A percentile compares a stretch with the other conserved stretches of the same genome.
Conservation (phyloP, 37 sponge, comb jelly and placozoan genomes). For the Cladorhizidae sp. region DNA sequence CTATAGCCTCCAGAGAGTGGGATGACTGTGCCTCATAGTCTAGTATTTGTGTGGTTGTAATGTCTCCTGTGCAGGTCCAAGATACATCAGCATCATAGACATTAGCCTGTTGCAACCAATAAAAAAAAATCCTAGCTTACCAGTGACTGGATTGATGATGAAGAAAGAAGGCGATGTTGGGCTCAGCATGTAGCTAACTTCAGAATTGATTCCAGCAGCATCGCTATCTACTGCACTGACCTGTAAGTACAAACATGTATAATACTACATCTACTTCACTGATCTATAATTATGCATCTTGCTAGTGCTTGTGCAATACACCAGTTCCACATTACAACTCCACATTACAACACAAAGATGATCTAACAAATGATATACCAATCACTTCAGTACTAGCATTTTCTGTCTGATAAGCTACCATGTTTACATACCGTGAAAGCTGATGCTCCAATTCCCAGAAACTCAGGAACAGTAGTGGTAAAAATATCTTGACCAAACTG, state of each 20-base stretch:
- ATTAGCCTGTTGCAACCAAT: too few relatives aligned
- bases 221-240: constrained; percentile 34
- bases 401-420: too few relatives aligned
- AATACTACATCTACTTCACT: neutral
- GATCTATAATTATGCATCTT: too few relatives aligned
- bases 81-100: too few relatives aligned
- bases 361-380: too few relatives aligned
- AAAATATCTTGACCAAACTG: constrained; percentile 34
- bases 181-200: constrained; percentile 13
- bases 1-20: constrained; percentile 6
- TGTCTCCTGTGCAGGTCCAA: constrained; percentile 8
- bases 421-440: neutral
- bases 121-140: neutral
- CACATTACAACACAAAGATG: too few relatives aligned
- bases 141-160: constrained; percentile 44
- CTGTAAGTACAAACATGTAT: constrained; percentile 5
- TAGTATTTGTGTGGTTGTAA: constrained; percentile 28
- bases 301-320: too few relatives aligned
- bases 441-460: constrained; percentile 14
- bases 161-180: constrained; percentile 8
- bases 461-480: constrained; percentile 34
- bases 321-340: too few relatives aligned
- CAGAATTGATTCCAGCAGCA: constrained; percentile 4
- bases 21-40: constrained; percentile 39
- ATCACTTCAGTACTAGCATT: too few relatives aligned